Percentiles rank a stretch among this genome's conserved stretches.
Evolutionary conservation across 2,888 invertebrate species (phyloP).

Genomic region (Pristionchus fissidentatus): DNA sequence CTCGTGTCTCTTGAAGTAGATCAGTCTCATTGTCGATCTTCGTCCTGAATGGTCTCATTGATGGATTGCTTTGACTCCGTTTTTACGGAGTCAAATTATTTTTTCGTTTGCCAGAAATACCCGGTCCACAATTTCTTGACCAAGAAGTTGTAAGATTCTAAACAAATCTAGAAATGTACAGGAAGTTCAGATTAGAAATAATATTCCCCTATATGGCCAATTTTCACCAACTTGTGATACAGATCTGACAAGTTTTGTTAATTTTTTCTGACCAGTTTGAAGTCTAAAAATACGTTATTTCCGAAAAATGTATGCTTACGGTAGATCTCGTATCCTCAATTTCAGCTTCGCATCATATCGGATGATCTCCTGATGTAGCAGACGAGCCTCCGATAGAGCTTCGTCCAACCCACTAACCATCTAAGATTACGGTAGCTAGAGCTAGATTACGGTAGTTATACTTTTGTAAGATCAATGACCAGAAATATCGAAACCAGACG

Average conservation of each 20-base stretch:
- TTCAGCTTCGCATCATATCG: conserved; percentile 56
- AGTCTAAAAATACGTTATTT: neutral
- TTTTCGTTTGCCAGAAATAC: too few relatives aligned
- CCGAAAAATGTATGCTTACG: too few relatives aligned
- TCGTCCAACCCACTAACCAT: conserved; percentile 36
- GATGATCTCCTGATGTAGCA: conserved; percentile 55
- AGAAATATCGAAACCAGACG: neutral
- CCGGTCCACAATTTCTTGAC: neutral
- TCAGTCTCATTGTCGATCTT: conserved; percentile 40
- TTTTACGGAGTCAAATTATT: too few relatives aligned
- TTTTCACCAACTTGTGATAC: too few relatives aligned
- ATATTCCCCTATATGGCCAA: neutral
- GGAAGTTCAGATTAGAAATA: too few relatives aligned
- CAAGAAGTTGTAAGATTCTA: neutral
- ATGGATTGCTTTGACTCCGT: neutral
- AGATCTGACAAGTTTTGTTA: too few relatives aligned
- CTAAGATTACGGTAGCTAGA: neutral
- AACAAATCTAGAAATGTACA: too few relatives aligned
- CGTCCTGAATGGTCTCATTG: conserved; percentile 34
- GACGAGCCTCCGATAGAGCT: conserved; percentile 48
- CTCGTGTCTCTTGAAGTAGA: conserved; percentile 48
- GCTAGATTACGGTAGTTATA: neutral
- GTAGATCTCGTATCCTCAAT: conserved; percentile 50
- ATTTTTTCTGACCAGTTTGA: too few relatives aligned
- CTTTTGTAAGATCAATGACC: neutral